Conservation (phyloP, 92 coral and sea anemone species). For the Phenganax subtilis region DNA sequence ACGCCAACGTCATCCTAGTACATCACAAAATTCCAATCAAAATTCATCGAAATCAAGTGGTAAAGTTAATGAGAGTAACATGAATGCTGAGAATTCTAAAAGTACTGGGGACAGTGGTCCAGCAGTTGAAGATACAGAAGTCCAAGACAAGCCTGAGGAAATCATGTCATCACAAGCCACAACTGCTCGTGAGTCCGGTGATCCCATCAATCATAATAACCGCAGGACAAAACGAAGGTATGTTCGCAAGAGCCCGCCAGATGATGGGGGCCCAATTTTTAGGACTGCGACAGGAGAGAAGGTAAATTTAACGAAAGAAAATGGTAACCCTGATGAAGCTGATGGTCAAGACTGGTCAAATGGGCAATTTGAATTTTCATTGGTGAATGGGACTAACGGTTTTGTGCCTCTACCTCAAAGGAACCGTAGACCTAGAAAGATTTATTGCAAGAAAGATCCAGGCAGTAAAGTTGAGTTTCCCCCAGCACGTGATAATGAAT, state of each 20-base stretch:
- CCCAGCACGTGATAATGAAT: constrained; percentile 17
- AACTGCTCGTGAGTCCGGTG: neutral
- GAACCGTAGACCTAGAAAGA: constrained; percentile 4
- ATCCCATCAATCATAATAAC: constrained; percentile 7
- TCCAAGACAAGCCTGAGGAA: constrained; percentile 1
- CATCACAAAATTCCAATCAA: constrained; percentile 9
- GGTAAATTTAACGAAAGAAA: neutral
- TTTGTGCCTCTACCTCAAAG: constrained; percentile 36
- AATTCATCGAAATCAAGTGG: neutral
- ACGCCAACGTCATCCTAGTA: neutral
- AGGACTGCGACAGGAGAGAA: neutral
- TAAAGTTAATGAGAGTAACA: neutral
- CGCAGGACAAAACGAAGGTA: constrained; percentile 22
- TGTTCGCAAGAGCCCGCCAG: constrained; percentile 3
- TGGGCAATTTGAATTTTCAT: neutral
- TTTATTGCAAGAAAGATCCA: constrained; percentile 24
- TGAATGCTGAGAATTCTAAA: neutral
- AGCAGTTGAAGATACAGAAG: neutral
- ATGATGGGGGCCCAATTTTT: neutral
- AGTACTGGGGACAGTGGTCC: neutral
- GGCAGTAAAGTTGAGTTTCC: constrained; percentile 25
- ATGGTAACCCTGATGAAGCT: constrained; percentile 3
- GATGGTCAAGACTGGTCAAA: neutral
- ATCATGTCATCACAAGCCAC: neutral
- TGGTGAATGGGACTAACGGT: constrained; percentile 23